phyloP scores from a whole-genome alignment of 1,140 invertebrate species.

The Linepithema humile region DNA sequence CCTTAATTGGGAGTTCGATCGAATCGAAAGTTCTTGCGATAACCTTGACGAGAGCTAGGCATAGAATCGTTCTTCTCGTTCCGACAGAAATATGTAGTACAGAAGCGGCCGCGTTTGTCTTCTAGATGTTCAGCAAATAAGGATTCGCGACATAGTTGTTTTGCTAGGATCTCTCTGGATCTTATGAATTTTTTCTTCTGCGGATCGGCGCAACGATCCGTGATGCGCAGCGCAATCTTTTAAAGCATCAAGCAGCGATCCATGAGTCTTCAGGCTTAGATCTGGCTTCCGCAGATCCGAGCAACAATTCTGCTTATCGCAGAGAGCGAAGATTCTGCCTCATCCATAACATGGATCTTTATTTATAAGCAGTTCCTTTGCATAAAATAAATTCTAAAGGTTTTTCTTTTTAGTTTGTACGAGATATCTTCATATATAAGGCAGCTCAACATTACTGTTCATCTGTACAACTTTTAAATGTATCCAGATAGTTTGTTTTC shows the following conservation, averaged over 20 bases:
- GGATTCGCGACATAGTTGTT: background rate
- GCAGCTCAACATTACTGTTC: background rate
- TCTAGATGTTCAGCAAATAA: background rate
- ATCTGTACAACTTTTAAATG: background rate
- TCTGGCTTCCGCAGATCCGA: conserved; percentile 50
- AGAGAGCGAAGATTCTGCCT: background rate
- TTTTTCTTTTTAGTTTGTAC: background rate
- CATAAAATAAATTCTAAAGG: background rate
- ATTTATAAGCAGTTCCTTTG: too few species aligned
- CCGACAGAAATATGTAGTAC: background rate
- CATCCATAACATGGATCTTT: too few species aligned
- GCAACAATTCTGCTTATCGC: conserved; percentile 15
- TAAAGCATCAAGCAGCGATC: conserved; percentile 63
- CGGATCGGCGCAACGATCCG: conserved; percentile 67
- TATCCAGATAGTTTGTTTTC: background rate
- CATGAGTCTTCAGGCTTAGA: conserved; percentile 37
- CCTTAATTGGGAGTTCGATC: background rate
- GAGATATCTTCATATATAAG: background rate
- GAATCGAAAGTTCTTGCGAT: background rate
- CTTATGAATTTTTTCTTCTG: conserved; percentile 54
- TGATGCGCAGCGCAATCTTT: conserved; percentile 67
- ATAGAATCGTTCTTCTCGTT: background rate
- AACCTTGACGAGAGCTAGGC: conserved; percentile 3
- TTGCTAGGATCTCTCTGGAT: conserved; percentile 20
- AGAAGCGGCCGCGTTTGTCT: background rate